These are phyloP conservation scores for Cromileptes altivelis DNA, from an alignment of 2,113 vertebrate genomes.

Conservation along the genomic window DNA sequence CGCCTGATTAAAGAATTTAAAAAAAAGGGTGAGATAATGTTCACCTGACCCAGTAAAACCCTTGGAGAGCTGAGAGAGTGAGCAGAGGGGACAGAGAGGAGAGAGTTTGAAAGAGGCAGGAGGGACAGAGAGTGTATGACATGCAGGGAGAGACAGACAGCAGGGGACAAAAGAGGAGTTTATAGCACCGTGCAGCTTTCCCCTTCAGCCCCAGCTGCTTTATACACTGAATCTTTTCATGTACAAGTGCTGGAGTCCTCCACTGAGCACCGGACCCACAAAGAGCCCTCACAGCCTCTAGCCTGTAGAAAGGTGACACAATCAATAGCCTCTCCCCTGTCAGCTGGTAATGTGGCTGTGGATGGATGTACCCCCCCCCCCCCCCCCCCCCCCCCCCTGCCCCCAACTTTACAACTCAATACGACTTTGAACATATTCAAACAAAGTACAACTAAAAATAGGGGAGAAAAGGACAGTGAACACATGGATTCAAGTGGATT, in stretches of 20 bases:
- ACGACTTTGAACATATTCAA: slow-evolving; percentile 51
- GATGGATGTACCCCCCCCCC: slow-evolving; percentile 40
- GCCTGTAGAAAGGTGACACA: slow-evolving; percentile 77
- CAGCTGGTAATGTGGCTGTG: slow-evolving; percentile 40
- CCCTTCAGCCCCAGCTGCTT: slow-evolving; percentile 72
- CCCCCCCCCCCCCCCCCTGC: neutral
- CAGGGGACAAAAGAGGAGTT: slow-evolving; percentile 65
- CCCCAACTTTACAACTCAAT: slow-evolving; percentile 24
- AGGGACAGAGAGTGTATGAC: slow-evolving; percentile 17
- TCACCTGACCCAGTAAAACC: neutral
- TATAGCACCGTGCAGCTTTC: slow-evolving; percentile 41
- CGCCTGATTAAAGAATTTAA: slow-evolving; percentile 23
- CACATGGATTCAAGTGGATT: slow-evolving; percentile 29
- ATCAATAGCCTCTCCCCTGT: slow-evolving; percentile 70
- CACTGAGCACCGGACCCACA: slow-evolving; percentile 68
- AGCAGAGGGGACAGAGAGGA: slow-evolving; percentile 6
- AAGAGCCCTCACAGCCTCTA: slow-evolving; percentile 73
- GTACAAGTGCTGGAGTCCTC: slow-evolving; percentile 71
- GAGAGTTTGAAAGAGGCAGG: slow-evolving; percentile 18
- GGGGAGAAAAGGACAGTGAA: slow-evolving; percentile 30
- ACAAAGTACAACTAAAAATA: slow-evolving; percentile 46
- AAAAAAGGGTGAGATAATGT: slow-evolving; percentile 4
- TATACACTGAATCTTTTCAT: slow-evolving; percentile 71
- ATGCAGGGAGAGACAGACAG: slow-evolving; percentile 28
- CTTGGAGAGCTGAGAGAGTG: neutral